phyloP scores from a whole-genome alignment of 1,140 invertebrate genomes.

The Hycleus cichorii region DNA sequence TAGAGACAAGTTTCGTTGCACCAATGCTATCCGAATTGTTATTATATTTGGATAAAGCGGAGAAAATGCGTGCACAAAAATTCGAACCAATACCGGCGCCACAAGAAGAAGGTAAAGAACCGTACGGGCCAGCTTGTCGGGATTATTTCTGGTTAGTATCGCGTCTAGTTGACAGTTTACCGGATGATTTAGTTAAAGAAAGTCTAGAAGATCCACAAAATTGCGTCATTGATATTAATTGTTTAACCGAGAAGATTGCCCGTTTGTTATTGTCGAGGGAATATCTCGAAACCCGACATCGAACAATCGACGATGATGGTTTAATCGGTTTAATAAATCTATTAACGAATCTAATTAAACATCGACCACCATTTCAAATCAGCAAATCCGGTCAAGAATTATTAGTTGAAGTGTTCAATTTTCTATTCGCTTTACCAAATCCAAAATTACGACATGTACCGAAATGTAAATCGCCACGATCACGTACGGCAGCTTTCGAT shows the following conservation, averaged over 20 bases:
- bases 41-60: slow-evolving; percentile 70
- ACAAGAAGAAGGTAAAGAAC: slow-evolving; percentile 77
- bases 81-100: slow-evolving; percentile 48
- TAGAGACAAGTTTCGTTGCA: slow-evolving; percentile 55
- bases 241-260: slow-evolving; percentile 66
- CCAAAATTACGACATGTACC: slow-evolving; percentile 77
- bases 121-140: slow-evolving; percentile 84
- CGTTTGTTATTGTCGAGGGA: slow-evolving; percentile 68
- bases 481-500: slow-evolving; percentile 84
- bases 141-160: slow-evolving; percentile 93
- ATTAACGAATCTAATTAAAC: slow-evolving; percentile 78
- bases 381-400: slow-evolving; percentile 68
- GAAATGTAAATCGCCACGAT: slow-evolving; percentile 85
- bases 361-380: slow-evolving; percentile 79
- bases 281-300: slow-evolving; percentile 71
- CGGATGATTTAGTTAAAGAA: slow-evolving; percentile 67
- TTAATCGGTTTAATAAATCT: slow-evolving; percentile 82
- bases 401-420: slow-evolving; percentile 69
- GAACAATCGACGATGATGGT: slow-evolving; percentile 80
- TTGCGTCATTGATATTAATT: slow-evolving; percentile 61
- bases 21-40: slow-evolving; percentile 75
- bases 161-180: slow-evolving; percentile 75
- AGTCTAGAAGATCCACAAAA: slow-evolving; percentile 48
- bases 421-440: slow-evolving; percentile 83
- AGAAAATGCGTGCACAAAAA: slow-evolving; percentile 72